These are phyloP conservation scores for Scomberomorus guttatus DNA, from an alignment of 2,797 vertebrate genomes.

Conservation along the genomic window DNA sequence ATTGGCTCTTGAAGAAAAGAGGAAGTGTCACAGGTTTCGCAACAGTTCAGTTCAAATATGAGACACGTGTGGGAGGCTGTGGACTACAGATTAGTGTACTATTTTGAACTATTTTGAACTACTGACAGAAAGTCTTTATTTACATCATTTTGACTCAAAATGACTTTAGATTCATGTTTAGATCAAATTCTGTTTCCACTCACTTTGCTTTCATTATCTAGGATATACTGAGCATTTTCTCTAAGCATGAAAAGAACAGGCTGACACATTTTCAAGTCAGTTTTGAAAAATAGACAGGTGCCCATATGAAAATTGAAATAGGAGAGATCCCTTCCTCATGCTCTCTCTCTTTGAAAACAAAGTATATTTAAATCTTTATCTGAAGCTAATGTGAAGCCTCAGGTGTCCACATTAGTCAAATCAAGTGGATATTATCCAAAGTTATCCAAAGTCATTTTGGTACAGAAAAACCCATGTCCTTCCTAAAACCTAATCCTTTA, in stretches of 20 bases:
- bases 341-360: no score
- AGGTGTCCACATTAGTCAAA: no score
- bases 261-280: no score
- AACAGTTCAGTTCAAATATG: slow-evolving; percentile 25
- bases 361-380: no score
- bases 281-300: no score
- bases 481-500: no score
- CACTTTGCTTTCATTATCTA: neutral
- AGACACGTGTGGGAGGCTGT: slow-evolving; percentile 2
- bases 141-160: neutral
- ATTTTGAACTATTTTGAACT: neutral
- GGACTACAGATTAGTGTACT: neutral
- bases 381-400: no score
- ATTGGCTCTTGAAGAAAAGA: slow-evolving; percentile 71
- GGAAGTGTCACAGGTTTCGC: slow-evolving; percentile 61
- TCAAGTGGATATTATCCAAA: no score
- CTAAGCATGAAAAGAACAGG: neutral
- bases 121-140: neutral
- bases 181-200: neutral
- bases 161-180: neutral
- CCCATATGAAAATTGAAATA: no score
- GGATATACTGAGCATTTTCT: neutral
- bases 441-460: no score
- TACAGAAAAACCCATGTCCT: no score
- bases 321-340: no score